Conservation (phyloP, 1,140 invertebrate species). For the Drosophila teissieri region DNA sequence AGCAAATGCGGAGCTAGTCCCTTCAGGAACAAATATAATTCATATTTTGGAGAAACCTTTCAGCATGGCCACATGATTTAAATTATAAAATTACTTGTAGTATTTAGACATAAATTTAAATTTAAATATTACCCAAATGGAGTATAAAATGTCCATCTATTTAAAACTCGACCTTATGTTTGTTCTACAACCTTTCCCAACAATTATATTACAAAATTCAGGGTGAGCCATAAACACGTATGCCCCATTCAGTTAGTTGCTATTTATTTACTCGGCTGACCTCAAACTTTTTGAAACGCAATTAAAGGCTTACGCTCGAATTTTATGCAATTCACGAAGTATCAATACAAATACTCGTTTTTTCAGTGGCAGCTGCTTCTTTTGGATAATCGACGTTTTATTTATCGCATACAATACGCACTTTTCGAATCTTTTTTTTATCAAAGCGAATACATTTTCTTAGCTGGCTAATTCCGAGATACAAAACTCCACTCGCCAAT, state of each 20-base stretch:
- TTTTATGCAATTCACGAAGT: conserved; percentile 29
- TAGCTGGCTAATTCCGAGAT: conserved; percentile 78
- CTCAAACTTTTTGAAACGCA: conserved; percentile 25
- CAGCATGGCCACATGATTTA: no score
- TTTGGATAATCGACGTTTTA: conserved; percentile 31
- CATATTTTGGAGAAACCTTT: no score
- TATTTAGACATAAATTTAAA: no score
- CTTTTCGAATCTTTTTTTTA: conserved; percentile 45
- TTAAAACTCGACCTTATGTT: not conserved
- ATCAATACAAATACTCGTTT: conserved; percentile 38
- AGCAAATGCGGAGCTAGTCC: not conserved
- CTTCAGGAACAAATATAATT: not conserved
- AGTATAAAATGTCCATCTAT: no score
- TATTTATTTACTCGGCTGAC: conserved; percentile 21
- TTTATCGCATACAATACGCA: conserved; percentile 41
- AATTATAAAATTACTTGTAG: no score
- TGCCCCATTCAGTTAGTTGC: not conserved
- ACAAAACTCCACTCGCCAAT: conserved; percentile 61
- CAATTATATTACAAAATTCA: conserved; percentile 13
- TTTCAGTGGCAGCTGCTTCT: conserved; percentile 10
- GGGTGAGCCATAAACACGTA: conserved; percentile 19
- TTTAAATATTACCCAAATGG: no score
- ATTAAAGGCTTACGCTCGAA: conserved; percentile 35
- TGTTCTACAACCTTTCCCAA: not conserved
- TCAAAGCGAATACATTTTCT: conserved; percentile 56